Evolutionary conservation across 2,888 invertebrate genomes (phyloP).

Genomic region (Teleogryllus oceanicus): DNA sequence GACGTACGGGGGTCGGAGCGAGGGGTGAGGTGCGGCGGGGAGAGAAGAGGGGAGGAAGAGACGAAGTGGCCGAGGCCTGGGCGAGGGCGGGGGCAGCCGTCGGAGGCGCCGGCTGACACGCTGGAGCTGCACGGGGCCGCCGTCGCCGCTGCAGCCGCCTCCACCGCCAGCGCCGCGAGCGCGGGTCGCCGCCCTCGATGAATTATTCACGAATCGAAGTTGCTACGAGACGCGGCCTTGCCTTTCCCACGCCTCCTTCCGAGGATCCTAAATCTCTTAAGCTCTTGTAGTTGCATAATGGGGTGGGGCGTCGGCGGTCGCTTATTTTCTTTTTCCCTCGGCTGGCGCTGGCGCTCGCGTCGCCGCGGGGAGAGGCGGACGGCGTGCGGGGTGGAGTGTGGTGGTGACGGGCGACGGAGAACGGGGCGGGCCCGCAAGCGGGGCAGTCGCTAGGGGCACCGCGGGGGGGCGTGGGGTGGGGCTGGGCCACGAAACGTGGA

Average conservation of each 20-base stretch:
- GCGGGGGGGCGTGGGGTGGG: too few species aligned
- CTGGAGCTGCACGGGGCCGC: neutral
- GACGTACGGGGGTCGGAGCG: neutral
- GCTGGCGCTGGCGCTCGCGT: neutral
- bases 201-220: conserved; percentile 11
- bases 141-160: neutral
- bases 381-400: neutral
- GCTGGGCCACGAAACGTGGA: too few species aligned
- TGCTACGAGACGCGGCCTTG: conserved; percentile 18
- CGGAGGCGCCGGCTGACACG: neutral
- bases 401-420: too few species aligned
- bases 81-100: neutral
- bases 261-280: conserved; percentile 18
- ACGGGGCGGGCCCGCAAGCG: too few species aligned
- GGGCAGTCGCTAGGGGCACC: too few species aligned
- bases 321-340: conserved; percentile 12
- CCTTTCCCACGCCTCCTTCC: conserved; percentile 18
- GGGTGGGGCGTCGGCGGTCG: neutral
- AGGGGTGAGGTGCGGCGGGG: neutral
- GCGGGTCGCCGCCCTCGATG: conserved; percentile 6
- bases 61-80: neutral
- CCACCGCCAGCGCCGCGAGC: neutral
- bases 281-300: conserved; percentile 18
- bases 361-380: neutral
- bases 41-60: neutral